phyloP scores from a whole-genome alignment of 2,113 vertebrate genomes.

The Stictonetta naevosa region DNA sequence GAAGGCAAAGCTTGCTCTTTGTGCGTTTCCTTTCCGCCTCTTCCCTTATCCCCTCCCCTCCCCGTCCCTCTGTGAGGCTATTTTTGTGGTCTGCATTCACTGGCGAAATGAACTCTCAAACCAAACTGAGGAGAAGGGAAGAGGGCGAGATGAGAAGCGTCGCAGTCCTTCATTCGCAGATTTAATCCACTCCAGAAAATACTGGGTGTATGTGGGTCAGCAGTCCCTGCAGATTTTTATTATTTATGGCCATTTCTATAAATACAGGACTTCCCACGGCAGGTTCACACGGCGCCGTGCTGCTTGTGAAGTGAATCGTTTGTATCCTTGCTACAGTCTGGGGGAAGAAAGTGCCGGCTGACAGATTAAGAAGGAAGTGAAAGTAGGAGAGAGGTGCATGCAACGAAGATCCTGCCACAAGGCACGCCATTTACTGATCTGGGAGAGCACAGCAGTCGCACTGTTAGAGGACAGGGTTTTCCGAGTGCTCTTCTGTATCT shows the following conservation, averaged over 20 bases:
- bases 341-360: not conserved
- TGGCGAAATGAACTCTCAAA: not conserved
- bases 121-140: not conserved
- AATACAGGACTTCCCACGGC: constrained; percentile 24
- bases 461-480: not conserved
- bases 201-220: constrained; percentile 23
- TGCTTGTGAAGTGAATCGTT: not conserved
- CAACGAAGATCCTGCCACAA: not conserved
- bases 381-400: not conserved
- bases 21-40: constrained; percentile 13
- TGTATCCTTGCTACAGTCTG: not conserved
- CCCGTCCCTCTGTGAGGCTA: not conserved
- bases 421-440: not conserved
- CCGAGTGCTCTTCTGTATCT: not conserved
- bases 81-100: not conserved
- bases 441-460: not conserved
- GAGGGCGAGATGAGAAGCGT: not conserved
- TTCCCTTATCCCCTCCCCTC: not conserved
- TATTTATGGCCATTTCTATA: constrained; percentile 62
- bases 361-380: not conserved
- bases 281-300: not conserved
- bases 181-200: not conserved
- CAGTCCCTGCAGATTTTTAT: constrained; percentile 43
- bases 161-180: not conserved
- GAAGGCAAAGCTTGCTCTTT: not conserved